These are phyloP conservation scores for Cherax quadricarinatus DNA, from an alignment of 1,140 invertebrate genomes.

Conservation along the genomic window DNA sequence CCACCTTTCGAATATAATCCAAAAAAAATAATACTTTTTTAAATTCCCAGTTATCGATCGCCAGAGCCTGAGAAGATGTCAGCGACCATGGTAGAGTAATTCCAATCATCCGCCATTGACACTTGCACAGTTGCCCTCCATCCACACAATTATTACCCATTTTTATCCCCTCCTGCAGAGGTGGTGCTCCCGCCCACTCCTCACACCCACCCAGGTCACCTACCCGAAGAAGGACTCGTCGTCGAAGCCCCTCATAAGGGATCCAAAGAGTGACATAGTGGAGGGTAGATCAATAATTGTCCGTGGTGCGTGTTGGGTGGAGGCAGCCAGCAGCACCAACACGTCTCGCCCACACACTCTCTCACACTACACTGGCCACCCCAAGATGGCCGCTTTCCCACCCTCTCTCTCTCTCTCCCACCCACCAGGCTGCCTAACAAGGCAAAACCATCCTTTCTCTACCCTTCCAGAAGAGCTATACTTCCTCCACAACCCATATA, in stretches of 20 bases:
- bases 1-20: neutral
- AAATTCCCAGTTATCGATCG: neutral
- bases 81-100: neutral
- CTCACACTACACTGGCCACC: neutral
- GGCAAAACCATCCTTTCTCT: too few relatives aligned
- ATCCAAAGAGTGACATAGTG: slow-evolving; percentile 1
- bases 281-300: neutral
- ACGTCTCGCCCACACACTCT: neutral
- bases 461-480: too few relatives aligned
- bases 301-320: neutral
- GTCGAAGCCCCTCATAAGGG: neutral
- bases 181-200: neutral
- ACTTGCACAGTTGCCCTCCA: slow-evolving; percentile 2
- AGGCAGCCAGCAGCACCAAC: neutral
- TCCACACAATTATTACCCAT: slow-evolving; percentile 1
- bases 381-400: neutral
- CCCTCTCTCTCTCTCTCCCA: neutral
- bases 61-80: neutral
- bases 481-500: too few relatives aligned
- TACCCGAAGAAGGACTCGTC: slow-evolving; percentile 3
- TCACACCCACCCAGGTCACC: neutral
- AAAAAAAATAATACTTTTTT: neutral
- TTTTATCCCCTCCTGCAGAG: neutral
- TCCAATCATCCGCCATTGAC: neutral
- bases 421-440: too few relatives aligned